phyloP scores from a whole-genome alignment of 2,113 vertebrate species.

The Bubo bubo region DNA sequence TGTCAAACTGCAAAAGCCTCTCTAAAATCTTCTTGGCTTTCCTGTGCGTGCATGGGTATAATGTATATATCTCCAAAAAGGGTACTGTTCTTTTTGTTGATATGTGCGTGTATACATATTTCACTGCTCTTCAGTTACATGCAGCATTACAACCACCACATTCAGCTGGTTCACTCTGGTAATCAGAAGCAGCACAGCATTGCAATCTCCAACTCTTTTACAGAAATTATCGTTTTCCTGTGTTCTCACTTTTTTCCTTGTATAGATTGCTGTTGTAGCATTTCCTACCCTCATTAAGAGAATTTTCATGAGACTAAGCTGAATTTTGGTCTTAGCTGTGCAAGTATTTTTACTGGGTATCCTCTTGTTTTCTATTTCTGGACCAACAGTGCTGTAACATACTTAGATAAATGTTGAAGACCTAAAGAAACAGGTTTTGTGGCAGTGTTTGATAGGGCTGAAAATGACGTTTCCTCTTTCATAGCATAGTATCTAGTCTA shows the following conservation, averaged over 20 bases:
- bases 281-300: background rate
- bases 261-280: background rate
- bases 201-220: background rate
- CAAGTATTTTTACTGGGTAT: background rate
- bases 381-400: background rate
- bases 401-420: background rate
- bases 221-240: background rate
- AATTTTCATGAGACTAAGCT: background rate
- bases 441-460: background rate
- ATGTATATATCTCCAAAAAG: background rate
- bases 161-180: background rate
- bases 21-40: background rate
- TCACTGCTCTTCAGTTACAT: background rate
- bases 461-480: background rate
- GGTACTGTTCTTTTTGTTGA: background rate
- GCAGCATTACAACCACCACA: too few relatives aligned
- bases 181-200: background rate
- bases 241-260: background rate
- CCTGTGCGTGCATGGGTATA: fast-evolving
- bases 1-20: background rate
- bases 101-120: fast-evolving
- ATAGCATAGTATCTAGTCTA: background rate
- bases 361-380: background rate
- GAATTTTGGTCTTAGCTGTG: background rate
- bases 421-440: background rate